Base-by-base conservation (phyloP, 2,797 vertebrate species). In the Sebastes diploproa region DNA sequence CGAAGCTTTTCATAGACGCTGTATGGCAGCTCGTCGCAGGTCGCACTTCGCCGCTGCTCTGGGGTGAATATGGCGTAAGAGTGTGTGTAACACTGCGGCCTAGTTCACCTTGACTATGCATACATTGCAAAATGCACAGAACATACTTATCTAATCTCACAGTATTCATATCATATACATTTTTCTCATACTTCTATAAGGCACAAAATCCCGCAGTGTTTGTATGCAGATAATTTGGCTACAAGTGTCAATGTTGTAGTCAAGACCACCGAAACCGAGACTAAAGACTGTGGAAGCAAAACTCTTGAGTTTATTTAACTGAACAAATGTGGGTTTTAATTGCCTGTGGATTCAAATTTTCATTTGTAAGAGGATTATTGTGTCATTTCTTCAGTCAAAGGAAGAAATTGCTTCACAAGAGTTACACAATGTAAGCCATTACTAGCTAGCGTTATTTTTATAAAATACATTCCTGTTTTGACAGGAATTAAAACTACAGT, bases 141-240 rank as follows among this genome's bases (percentile, higher is more conserved):
- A 42, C 34, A 36, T 52, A 14, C 56, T 75, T 63, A 75, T 71
- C 55, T 78, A 68, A 77, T 77, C 42, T 63, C 58, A 30, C 13
- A 36, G 3, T 7, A 23, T 38, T 36, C 46, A 69, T 52, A 36
- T 36, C 32, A 52, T 75, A 18, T 16, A 29, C 12, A 68, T 73
- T 46, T 14, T 50, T 58, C 18, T 22, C 12, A 38, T 54, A 16
- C 42, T 52, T 52, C 58, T 64, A 50, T 54, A 5, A 69, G 8
- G 13, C 23, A 59, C 38, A 70, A 20, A 63, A 14, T 65, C 4
- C n/a, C 11, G 34, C 25, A 54, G 4, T 18, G 55, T 4, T 65
- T 61, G 9, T 30, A 14, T 20, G 20, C 23, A 62, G 56, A 61
- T 36, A 22, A 18, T 3, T 18, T 25, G 25, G 38, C 38, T 42